Evolutionary conservation across 2,888 invertebrate genomes (phyloP).

Genomic region (Agriopis marginaria): DNA sequence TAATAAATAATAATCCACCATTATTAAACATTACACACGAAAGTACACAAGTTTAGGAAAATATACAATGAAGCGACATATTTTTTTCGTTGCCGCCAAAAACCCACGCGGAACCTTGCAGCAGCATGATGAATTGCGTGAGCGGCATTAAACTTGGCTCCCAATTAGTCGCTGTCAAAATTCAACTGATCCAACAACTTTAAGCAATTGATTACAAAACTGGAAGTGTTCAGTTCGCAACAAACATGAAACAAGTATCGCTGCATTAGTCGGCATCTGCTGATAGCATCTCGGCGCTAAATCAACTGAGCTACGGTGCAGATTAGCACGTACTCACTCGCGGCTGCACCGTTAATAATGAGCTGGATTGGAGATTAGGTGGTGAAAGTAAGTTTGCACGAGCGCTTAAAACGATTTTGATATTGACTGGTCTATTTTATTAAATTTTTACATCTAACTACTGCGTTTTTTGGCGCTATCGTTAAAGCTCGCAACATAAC

Average conservation of each 20-base stretch:
- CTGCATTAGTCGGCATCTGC: conserved; percentile 32
- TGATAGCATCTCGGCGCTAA: conserved; percentile 33
- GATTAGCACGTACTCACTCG: conserved; percentile 13
- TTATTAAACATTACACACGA: too few species aligned
- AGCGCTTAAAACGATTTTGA: background rate
- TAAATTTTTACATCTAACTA: background rate
- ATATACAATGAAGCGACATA: too few species aligned
- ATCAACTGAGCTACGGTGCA: conserved; percentile 32
- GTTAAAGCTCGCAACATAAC: too few species aligned
- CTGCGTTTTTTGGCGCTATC: background rate
- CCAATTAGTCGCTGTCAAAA: conserved; percentile 24
- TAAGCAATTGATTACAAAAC: conserved; percentile 21
- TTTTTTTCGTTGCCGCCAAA: too few species aligned
- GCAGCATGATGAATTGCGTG: background rate
- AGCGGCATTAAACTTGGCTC: background rate
- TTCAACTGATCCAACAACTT: conserved; percentile 7
- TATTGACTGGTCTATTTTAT: background rate
- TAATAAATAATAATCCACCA: too few species aligned
- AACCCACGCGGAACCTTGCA: background rate
- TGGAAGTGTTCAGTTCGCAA: conserved; percentile 35
- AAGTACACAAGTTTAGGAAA: too few species aligned
- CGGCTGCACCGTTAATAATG: conserved; percentile 36
- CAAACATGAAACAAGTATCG: conserved; percentile 35
- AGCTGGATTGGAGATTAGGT: conserved; percentile 35
- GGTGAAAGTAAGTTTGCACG: conserved; percentile 3